These are phyloP conservation scores for Pangasianodon gigas DNA, from an alignment of 2,113 vertebrate genomes.

Conservation along the genomic window DNA sequence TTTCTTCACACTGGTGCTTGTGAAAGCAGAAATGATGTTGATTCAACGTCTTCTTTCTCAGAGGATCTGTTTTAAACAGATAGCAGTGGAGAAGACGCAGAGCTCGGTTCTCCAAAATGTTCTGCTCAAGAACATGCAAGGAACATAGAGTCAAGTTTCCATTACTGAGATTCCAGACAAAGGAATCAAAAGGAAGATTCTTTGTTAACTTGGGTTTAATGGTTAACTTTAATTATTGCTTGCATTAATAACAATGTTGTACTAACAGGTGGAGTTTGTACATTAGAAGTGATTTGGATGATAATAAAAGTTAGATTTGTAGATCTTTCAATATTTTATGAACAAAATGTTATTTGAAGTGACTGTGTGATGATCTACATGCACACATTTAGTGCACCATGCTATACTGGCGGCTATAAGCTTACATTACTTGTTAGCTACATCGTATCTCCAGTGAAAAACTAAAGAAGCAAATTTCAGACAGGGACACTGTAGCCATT, in stretches of 20 bases:
- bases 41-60: slow-evolving; percentile 53
- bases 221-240: neutral
- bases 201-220: neutral
- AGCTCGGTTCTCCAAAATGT: neutral
- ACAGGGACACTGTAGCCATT: neutral
- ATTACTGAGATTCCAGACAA: neutral
- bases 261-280: neutral
- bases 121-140: neutral
- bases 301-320: neutral
- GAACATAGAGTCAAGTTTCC: neutral
- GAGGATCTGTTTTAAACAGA: slow-evolving; percentile 8
- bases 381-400: too few species aligned
- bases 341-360: neutral
- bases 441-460: neutral
- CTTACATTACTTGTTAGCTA: neutral
- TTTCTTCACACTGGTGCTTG: slow-evolving; percentile 61
- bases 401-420: neutral
- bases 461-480: neutral
- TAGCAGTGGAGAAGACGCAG: neutral
- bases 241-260: neutral
- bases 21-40: slow-evolving; percentile 66
- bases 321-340: neutral
- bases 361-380: neutral
- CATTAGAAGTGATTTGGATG: neutral
- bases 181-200: neutral